A percentile compares a stretch with the other conserved stretches of the same genome.
These are phyloP conservation scores for Emmelina monodactyla DNA, from an alignment of 2,888 invertebrate genomes.

Conservation along the genomic window DNA sequence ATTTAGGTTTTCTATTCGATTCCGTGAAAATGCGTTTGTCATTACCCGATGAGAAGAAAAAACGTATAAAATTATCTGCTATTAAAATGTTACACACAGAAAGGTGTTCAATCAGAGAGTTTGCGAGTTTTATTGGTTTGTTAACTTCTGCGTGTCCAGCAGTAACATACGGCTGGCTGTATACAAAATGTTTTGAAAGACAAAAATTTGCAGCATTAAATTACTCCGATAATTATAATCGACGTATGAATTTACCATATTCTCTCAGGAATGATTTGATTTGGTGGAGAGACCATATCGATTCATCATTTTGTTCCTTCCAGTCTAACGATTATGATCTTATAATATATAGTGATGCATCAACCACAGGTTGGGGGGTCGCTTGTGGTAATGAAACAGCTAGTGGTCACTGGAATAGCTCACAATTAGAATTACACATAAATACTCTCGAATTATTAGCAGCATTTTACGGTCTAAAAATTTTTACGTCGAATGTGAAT, in stretches of 20 bases:
- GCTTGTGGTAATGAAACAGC: background rate
- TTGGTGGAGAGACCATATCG: background rate
- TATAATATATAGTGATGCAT: background rate
- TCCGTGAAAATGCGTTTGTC: background rate
- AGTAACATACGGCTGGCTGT: background rate
- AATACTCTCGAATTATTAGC: background rate
- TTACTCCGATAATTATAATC: background rate
- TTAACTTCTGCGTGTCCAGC: background rate
- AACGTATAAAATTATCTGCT: background rate
- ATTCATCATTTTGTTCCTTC: background rate
- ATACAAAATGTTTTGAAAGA: background rate
- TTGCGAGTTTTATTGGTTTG: background rate
- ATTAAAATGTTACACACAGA: background rate
- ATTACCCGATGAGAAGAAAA: background rate
- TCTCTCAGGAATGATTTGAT: background rate
- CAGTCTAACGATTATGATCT: background rate
- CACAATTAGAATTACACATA: background rate
- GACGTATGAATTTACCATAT: background rate
- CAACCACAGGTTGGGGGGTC: background rate
- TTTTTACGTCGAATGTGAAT: background rate
- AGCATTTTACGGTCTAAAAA: background rate
- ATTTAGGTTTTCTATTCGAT: background rate
- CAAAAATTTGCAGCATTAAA: background rate
- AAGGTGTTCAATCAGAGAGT: background rate
- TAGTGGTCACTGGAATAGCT: background rate